phyloP scores from a whole-genome alignment of 2,888 invertebrate genomes.

The Trichopria drosophilae region DNA sequence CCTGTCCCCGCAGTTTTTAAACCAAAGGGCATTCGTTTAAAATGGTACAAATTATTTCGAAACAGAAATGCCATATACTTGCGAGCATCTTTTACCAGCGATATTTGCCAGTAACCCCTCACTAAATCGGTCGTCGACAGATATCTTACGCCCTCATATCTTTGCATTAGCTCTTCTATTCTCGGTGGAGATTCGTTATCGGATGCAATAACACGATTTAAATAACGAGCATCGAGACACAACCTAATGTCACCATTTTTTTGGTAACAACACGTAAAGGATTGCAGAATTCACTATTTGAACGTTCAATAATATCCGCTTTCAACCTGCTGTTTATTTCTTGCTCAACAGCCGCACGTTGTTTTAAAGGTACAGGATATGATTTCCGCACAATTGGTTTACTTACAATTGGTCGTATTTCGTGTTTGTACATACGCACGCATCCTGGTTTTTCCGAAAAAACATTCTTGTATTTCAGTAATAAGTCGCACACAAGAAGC shows the following conservation, averaged over 20 bases:
- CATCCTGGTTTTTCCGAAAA: background rate
- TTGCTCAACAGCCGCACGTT: background rate
- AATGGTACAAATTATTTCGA: conserved; percentile 25
- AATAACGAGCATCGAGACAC: conserved; percentile 45
- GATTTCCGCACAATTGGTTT: background rate
- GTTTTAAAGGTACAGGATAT: background rate
- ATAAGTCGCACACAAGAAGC: background rate
- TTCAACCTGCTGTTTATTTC: background rate
- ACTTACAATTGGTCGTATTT: background rate
- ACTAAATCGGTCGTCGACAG: conserved; percentile 34
- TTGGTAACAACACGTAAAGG: conserved; percentile 26
- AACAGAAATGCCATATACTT: conserved; percentile 24
- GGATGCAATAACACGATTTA: conserved; percentile 41
- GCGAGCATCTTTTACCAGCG: conserved; percentile 9
- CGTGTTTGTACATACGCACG: background rate
- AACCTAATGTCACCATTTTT: conserved; percentile 40
- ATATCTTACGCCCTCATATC: conserved; percentile 25
- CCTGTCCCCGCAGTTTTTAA: conserved; percentile 39
- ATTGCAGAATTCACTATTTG: conserved; percentile 1
- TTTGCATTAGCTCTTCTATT: conserved; percentile 31
- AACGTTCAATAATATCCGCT: background rate
- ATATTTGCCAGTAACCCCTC: conserved; percentile 27
- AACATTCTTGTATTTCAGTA: background rate
- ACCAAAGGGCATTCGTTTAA: conserved; percentile 42
- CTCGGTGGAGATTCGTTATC: conserved; percentile 40